Conservation (phyloP, 2,113 vertebrate species). For the Toxotes jaculatrix region DNA sequence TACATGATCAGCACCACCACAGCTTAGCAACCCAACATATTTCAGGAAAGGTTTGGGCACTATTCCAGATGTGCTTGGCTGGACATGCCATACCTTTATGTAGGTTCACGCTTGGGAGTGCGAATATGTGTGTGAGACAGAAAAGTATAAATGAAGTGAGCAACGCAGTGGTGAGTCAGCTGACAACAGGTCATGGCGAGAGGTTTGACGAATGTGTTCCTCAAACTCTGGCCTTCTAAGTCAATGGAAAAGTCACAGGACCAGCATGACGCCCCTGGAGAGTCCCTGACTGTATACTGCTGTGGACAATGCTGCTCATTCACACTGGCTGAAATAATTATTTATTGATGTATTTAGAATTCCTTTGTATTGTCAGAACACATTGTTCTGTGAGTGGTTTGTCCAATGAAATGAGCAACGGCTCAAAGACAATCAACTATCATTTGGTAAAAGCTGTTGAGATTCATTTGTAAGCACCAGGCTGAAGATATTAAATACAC, state of each 20-base stretch:
- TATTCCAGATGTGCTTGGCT: too few relatives aligned
- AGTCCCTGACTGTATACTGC: not conserved
- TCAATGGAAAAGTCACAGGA: constrained; percentile 18
- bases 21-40: too few relatives aligned
- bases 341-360: not conserved
- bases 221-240: not conserved
- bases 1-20: too few relatives aligned
- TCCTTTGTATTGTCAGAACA: not conserved
- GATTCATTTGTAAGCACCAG: too few relatives aligned
- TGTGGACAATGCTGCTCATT: not conserved
- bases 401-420: not conserved
- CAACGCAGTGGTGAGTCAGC: not conserved
- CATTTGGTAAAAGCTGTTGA: too few relatives aligned
- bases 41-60: too few relatives aligned
- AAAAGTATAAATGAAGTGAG: not conserved
- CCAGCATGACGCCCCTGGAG: not conserved
- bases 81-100: too few relatives aligned
- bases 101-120: too few relatives aligned
- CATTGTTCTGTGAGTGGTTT: not conserved
- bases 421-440: too few relatives aligned
- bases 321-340: not conserved
- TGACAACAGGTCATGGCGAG: constrained; percentile 11
- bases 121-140: not conserved
- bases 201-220: constrained; percentile 36
- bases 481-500: not conserved